phyloP scores from a whole-genome alignment of 2,888 invertebrate genomes.

The Lithophane semibrunnea region DNA sequence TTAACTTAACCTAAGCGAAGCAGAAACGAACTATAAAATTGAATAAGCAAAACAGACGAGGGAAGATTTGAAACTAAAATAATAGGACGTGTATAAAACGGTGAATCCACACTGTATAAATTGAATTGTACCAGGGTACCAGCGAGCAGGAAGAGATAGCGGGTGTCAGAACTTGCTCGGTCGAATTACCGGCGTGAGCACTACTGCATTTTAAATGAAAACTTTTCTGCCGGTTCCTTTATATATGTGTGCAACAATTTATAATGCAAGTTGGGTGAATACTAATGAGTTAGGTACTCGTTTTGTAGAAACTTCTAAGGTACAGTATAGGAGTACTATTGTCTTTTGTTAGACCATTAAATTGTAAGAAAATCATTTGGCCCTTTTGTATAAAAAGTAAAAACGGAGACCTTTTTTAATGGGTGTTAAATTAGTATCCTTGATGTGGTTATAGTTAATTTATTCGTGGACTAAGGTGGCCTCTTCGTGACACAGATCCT shows the following conservation, averaged over 20 bases:
- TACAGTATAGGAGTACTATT: neutral
- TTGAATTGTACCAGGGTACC: slow-evolving; percentile 65
- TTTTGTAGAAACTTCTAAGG: neutral
- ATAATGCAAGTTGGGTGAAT: slow-evolving; percentile 17
- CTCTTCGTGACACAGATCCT: neutral
- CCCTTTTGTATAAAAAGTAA: neutral
- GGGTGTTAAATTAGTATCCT: too few species aligned
- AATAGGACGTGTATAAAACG: slow-evolving; percentile 60
- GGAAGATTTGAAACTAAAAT: slow-evolving; percentile 67
- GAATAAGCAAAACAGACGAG: slow-evolving; percentile 52
- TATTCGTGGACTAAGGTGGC: neutral
- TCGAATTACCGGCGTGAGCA: slow-evolving; percentile 52
- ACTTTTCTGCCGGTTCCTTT: slow-evolving; percentile 40
- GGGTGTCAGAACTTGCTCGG: slow-evolving; percentile 59
- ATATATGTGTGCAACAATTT: slow-evolving; percentile 14
- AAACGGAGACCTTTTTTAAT: neutral
- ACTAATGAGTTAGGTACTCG: slow-evolving; percentile 1
- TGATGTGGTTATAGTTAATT: neutral
- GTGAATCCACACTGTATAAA: slow-evolving; percentile 61
- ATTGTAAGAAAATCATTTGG: neutral
- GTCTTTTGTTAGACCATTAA: neutral
- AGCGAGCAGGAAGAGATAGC: slow-evolving; percentile 50
- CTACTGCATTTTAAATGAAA: slow-evolving; percentile 65
- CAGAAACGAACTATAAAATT: slow-evolving; percentile 26
- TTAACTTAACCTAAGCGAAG: neutral